Percentiles rank a stretch among this genome's conserved stretches.
Conservation (phyloP, 2,113 vertebrate species). For the Phyllostomus hastatus region DNA sequence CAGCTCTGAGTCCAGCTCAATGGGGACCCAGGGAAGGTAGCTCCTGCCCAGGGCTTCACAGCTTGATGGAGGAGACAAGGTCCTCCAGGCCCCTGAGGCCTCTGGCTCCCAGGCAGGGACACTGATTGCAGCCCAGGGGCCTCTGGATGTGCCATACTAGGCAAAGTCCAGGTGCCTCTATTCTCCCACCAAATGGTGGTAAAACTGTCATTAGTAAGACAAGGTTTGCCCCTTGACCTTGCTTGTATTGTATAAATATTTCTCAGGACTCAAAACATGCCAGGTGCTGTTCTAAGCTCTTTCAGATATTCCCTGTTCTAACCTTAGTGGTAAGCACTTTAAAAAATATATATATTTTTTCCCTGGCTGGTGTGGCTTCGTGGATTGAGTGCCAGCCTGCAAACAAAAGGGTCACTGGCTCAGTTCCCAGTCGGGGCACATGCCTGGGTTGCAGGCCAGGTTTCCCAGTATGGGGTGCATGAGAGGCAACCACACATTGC, state of each 20-base stretch:
- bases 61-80: not conserved
- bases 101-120: not conserved
- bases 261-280: not conserved
- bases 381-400: too few species aligned
- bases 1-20: not conserved
- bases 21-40: not conserved
- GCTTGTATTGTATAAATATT: not conserved
- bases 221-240: not conserved
- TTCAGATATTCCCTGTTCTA: not conserved
- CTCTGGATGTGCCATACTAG: not conserved
- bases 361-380: too few species aligned
- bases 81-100: not conserved
- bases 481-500: too few species aligned
- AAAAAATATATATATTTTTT: too few species aligned
- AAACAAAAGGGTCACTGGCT: too few species aligned
- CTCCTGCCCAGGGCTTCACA: not conserved
- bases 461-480: too few species aligned
- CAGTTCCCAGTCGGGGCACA: too few species aligned
- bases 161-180: not conserved
- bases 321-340: not conserved
- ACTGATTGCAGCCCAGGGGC: not conserved
- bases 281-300: not conserved
- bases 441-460: too few species aligned
- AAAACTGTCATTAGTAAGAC: not conserved
- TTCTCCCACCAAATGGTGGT: not conserved